phyloP scores from a whole-genome alignment of 2,888 invertebrate genomes.

The Eilema griseolum region DNA sequence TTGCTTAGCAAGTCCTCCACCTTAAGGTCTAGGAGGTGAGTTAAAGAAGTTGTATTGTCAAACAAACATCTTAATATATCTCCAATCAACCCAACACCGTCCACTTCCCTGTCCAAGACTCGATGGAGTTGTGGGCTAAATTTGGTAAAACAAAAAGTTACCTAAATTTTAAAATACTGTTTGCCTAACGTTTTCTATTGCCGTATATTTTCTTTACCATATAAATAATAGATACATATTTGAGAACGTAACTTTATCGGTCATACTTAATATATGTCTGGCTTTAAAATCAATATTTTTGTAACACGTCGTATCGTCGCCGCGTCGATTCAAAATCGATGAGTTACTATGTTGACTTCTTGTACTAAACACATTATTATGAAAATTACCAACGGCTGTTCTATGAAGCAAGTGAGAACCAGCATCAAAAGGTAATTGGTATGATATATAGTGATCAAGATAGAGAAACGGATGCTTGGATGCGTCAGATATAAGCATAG shows the following conservation, averaged over 20 bases:
- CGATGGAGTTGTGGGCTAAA: too few relatives aligned
- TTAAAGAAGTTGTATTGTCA: too few relatives aligned
- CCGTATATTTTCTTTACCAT: constrained; percentile 7
- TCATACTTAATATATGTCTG: background rate
- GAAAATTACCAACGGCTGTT: background rate
- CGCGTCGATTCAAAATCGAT: constrained; percentile 5
- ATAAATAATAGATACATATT: constrained; percentile 9
- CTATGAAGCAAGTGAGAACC: background rate
- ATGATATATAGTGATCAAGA: too few relatives aligned
- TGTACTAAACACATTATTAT: background rate
- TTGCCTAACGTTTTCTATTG: background rate
- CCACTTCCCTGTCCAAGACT: too few relatives aligned
- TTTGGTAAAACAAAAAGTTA: background rate
- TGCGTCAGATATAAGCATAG: too few relatives aligned
- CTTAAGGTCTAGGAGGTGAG: too few relatives aligned
- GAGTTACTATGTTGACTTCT: background rate
- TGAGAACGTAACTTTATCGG: constrained; percentile 10
- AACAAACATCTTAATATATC: too few relatives aligned
- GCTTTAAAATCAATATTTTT: constrained; percentile 13
- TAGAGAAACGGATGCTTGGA: too few relatives aligned
- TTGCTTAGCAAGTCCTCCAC: too few relatives aligned
- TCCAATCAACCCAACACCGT: too few relatives aligned
- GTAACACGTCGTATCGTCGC: background rate
- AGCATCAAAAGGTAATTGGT: too few relatives aligned
- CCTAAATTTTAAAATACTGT: too few relatives aligned